Evolutionary conservation across 2,113 vertebrate genomes (phyloP).

Genomic region (Mobula hypostoma): DNA sequence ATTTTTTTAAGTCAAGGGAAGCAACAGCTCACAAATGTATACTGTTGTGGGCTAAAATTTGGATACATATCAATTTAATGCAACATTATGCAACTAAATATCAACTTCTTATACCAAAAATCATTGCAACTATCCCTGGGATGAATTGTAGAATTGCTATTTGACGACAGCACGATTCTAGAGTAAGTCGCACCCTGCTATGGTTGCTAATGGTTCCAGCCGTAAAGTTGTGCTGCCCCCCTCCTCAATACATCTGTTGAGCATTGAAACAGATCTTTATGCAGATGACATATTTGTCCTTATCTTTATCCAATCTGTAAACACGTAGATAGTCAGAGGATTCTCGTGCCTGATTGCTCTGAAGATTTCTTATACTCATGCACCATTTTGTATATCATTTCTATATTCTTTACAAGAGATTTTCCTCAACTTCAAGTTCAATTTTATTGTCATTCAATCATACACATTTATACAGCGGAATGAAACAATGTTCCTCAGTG

Average conservation of each 20-base stretch:
- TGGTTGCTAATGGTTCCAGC: neutral
- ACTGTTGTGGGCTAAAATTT: neutral
- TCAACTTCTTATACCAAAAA: too few species aligned
- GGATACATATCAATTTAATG: too few species aligned
- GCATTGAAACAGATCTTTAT: neutral
- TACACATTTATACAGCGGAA: too few species aligned
- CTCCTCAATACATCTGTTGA: neutral
- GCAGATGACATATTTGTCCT: neutral
- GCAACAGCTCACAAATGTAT: neutral
- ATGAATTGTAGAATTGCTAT: neutral
- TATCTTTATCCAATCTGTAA: neutral
- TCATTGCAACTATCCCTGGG: too few species aligned
- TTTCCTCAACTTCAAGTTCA: too few species aligned
- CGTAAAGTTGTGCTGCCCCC: neutral
- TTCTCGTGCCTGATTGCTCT: neutral
- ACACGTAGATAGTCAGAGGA: neutral
- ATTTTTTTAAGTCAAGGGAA: neutral
- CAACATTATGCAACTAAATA: too few species aligned
- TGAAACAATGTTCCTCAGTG: too few species aligned
- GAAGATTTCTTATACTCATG: neutral
- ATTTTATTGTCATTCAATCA: too few species aligned
- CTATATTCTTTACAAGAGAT: neutral
- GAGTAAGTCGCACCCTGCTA: neutral
- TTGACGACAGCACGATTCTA: neutral
- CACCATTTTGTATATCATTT: neutral